Percentiles rank a stretch among this genome's conserved stretches.
phyloP scores from a whole-genome alignment of 2,113 vertebrate species.

The Zeus faber region DNA sequence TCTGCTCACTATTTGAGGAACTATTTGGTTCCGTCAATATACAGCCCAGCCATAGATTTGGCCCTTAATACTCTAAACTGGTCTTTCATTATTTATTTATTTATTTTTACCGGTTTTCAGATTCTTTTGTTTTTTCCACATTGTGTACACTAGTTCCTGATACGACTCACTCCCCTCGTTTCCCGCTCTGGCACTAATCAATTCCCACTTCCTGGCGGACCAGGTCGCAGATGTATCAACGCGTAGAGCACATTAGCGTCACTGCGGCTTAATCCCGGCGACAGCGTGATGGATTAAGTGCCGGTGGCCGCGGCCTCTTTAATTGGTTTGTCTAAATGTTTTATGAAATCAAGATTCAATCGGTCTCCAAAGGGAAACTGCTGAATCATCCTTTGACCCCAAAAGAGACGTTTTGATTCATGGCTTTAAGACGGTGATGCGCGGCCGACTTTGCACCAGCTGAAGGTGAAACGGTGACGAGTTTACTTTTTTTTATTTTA shows the following conservation, averaged over 20 bases:
- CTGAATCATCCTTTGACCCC: too few species aligned
- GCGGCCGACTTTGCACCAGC: constrained; percentile 41
- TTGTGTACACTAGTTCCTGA: too few species aligned
- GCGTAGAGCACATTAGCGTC: constrained; percentile 61
- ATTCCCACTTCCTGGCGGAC: constrained; percentile 61
- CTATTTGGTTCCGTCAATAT: too few species aligned
- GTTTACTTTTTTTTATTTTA: too few species aligned
- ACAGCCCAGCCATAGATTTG: too few species aligned
- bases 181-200: constrained; percentile 61
- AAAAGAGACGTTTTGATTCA: constrained; percentile 65
- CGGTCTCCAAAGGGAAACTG: constrained; percentile 23
- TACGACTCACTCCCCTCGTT: too few species aligned
- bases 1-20: too few species aligned
- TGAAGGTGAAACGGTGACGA: constrained; percentile 71
- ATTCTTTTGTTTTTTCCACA: too few species aligned
- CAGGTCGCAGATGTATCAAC: constrained; percentile 58
- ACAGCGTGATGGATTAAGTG: constrained; percentile 68
- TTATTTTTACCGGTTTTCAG: too few species aligned
- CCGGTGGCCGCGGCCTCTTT: constrained; percentile 62
- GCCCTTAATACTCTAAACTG: too few species aligned
- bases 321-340: constrained; percentile 77
- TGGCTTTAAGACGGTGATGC: constrained; percentile 60
- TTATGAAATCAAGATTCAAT: constrained; percentile 75
- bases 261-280: constrained; percentile 49
- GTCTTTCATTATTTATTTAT: too few species aligned